Conservation (phyloP, 2,113 vertebrate genomes). For the Montifringilla adamsi region DNA sequence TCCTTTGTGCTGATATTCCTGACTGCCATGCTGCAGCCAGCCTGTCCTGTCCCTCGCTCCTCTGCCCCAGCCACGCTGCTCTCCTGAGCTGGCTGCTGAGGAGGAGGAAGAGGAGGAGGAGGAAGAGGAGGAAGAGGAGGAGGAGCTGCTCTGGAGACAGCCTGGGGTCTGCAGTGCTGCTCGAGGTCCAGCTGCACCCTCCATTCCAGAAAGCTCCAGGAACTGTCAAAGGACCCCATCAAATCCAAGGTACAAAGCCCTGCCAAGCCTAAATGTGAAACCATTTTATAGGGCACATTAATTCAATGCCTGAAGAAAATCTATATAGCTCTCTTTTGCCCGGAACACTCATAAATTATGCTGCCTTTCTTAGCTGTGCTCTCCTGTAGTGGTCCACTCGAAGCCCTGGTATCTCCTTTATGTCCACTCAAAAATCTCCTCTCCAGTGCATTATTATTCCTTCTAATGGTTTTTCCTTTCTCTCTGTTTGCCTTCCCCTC, state of each 20-base stretch:
- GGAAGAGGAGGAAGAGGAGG: not conserved
- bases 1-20: not conserved
- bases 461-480: slow-evolving; percentile 66
- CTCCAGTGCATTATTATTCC: slow-evolving; percentile 67
- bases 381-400: slow-evolving; percentile 42
- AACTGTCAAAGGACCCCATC: not conserved
- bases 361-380: slow-evolving; percentile 36
- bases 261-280: slow-evolving; percentile 67
- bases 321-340: slow-evolving; percentile 67
- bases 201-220: not conserved
- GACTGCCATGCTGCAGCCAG: accelerated
- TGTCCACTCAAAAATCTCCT: slow-evolving; percentile 62
- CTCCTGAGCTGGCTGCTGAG: not conserved
- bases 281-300: slow-evolving; percentile 65
- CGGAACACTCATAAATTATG: slow-evolving; percentile 74
- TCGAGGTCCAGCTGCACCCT: not conserved
- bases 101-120: not conserved
- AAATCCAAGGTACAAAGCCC: slow-evolving; percentile 10
- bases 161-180: accelerated
- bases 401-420: slow-evolving; percentile 62
- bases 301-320: slow-evolving; percentile 69
- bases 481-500: slow-evolving; percentile 72
- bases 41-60: accelerated
- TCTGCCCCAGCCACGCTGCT: accelerated
- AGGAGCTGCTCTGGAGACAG: not conserved